Base-by-base conservation (phyloP, 1,140 invertebrate species). In the Trichogramma pretiosum region DNA sequence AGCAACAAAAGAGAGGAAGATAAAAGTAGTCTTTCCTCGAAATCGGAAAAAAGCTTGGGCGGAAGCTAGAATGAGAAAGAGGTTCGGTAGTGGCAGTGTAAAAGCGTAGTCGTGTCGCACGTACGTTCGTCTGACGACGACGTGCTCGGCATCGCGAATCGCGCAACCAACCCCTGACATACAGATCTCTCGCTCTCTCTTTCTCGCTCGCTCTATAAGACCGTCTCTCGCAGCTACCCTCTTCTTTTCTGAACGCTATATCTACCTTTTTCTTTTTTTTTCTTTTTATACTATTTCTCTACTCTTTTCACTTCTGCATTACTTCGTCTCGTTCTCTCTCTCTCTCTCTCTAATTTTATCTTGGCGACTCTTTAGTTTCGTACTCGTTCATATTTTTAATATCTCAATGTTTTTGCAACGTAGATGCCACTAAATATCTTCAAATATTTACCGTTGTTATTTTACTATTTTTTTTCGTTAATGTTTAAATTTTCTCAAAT, bases 31-130 rank as follows among this genome's bases (percentile, higher is more conserved):
- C 42, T 41, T 46, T 33, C 43, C 41, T 24, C n/a, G n/a, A 34
- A 47, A 48, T 35, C 17, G 17, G 45, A 45, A 48, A 48, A 48
- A 34, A 36, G 43, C 45, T 46, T 36, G 53, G 18, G 13, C 10
- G 11, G 11, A 28, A 50, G 57, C 45, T 46, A 41, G 53, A 21
- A 10, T 10, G 11, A 11, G 11, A 50, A 56, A 49, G 56, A 55
- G 44, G 57, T 50, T 53, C 58, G 47, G 34, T 54, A 50, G 58
- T 56, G 59, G 58, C 51, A 55, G 61, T 61, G 68, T 72, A 72
- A 70, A 72, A 72, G 69, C 68, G 68, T 70, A 69, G 66, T 69
- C 67, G 61, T 70, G 68, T 70, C 61, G 66, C 69, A 70, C 68
- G 67, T 70, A 69, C 68, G 66, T 65, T 69, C 69, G 69, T 72